Evolutionary conservation across 2,888 invertebrate species (phyloP).

Genomic region (Callosobruchus maculatus): DNA sequence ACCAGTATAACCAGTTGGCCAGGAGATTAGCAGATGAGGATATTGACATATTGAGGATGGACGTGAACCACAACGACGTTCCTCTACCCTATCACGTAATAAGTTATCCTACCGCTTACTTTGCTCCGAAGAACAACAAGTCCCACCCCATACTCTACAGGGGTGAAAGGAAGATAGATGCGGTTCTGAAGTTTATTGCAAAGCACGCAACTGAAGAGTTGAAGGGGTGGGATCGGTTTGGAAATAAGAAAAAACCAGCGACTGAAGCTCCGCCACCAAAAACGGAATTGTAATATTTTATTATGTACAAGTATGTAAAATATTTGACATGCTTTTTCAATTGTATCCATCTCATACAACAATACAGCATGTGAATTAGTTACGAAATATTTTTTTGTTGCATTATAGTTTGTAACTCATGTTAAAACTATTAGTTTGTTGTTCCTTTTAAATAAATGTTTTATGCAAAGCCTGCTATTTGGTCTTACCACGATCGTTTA

Average conservation of each 20-base stretch:
- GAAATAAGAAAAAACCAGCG: neutral
- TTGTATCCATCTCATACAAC: too few species aligned
- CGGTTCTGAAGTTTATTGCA: neutral
- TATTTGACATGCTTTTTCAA: too few species aligned
- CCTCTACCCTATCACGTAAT: neutral
- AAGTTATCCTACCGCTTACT: neutral
- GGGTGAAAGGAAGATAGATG: neutral
- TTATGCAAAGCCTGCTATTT: too few species aligned
- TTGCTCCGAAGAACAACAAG: neutral
- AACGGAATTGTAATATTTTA: neutral
- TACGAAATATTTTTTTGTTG: too few species aligned
- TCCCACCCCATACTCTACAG: neutral
- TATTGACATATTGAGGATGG: neutral
- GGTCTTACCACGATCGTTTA: too few species aligned
- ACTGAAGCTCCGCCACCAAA: neutral
- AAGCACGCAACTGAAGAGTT: neutral
- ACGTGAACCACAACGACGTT: neutral
- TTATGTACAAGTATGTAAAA: too few species aligned
- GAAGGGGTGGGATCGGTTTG: neutral
- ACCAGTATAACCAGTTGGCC: neutral
- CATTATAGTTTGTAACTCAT: too few species aligned
- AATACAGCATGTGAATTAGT: too few species aligned
- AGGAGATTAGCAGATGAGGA: neutral
- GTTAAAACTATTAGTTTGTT: too few species aligned
- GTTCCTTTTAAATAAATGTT: too few species aligned